A percentile compares a stretch with the other conserved stretches of the same genome.
Evolutionary conservation across 1,140 invertebrate species (phyloP).

Genomic region (Rhyzopertha dominica): DNA sequence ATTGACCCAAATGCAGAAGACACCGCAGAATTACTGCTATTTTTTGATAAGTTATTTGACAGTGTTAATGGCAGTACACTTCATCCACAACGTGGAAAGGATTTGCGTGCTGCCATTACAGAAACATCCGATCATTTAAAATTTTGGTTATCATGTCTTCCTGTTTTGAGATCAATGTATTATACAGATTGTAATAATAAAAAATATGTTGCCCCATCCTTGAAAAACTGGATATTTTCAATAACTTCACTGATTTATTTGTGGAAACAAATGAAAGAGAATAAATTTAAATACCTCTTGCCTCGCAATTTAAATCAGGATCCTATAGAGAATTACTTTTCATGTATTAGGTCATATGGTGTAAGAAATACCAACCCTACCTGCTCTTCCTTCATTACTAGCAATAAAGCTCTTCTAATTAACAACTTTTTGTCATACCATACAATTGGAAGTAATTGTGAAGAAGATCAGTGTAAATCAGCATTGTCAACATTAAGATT

Average conservation of each 20-base stretch:
- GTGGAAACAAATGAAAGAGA: slow-evolving; percentile 4
- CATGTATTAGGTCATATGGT: slow-evolving; percentile 6
- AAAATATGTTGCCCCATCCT: no score
- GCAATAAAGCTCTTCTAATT: slow-evolving; percentile 10
- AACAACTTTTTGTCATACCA: slow-evolving; percentile 15
- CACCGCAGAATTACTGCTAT: slow-evolving; percentile 19
- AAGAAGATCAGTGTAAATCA: slow-evolving; percentile 17
- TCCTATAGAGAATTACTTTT: slow-evolving; percentile 15
- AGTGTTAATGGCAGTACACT: slow-evolving; percentile 12
- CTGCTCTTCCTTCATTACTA: slow-evolving; percentile 13
- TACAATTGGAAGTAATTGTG: slow-evolving; percentile 20
- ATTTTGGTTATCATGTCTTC: slow-evolving; percentile 11
- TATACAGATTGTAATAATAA: no score
- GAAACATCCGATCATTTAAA: slow-evolving; percentile 13
- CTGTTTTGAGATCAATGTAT: slow-evolving; percentile 10
- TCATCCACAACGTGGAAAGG: slow-evolving; percentile 8
- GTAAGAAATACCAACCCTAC: slow-evolving; percentile 17
- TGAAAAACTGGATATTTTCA: no score
- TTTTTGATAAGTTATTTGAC: slow-evolving; percentile 17
- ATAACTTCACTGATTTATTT: slow-evolving; percentile 8
- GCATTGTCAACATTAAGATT: no score
- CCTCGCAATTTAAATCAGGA: slow-evolving; percentile 19
- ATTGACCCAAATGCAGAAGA: slow-evolving; percentile 12
- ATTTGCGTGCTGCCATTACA: slow-evolving; percentile 11
- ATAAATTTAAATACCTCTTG: slow-evolving; percentile 11